A percentile compares a stretch with the other conserved stretches of the same genome.
These are phyloP conservation scores for Montipora sp. DNA, from an alignment of 64 coral and sea anemone genomes.

Conservation along the genomic window DNA sequence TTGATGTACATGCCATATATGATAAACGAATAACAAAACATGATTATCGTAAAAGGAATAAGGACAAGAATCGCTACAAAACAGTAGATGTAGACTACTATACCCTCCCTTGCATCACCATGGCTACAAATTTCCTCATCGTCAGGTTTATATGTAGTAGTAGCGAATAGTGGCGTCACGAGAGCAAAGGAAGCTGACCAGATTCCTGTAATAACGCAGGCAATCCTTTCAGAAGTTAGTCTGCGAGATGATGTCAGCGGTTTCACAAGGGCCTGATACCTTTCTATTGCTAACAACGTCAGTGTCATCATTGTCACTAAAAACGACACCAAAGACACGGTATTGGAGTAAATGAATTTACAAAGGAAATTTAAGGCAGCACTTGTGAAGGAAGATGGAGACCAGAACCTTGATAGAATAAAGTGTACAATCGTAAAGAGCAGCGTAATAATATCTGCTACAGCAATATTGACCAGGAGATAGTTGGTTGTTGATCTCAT, in stretches of 20 bases:
- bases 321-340: constrained; percentile 40
- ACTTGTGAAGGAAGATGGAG: not conserved
- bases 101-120: not conserved
- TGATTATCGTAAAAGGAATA: constrained; percentile 36
- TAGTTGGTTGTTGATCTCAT: constrained; percentile 51
- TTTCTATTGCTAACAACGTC: constrained; percentile 62
- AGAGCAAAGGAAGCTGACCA: constrained; percentile 34
- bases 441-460: constrained; percentile 23
- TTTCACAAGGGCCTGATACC: constrained; percentile 65
- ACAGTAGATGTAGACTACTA: not conserved
- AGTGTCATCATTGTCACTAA: constrained; percentile 43
- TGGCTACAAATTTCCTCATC: not conserved
- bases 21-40: constrained; percentile 58
- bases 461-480: constrained; percentile 21
- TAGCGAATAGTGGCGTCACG: constrained; percentile 10
- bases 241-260: constrained; percentile 17
- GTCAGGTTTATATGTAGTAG: constrained; percentile 5
- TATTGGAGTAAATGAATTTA: constrained; percentile 70
- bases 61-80: constrained; percentile 9
- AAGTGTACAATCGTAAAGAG: constrained; percentile 6
- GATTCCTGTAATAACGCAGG: constrained; percentile 49
- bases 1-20: constrained; percentile 50
- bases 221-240: constrained; percentile 38
- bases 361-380: constrained; percentile 43
- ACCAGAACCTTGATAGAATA: not conserved